Evolutionary conservation across 2,888 invertebrate species (phyloP).

Genomic region (Chelonus formosanus): DNA sequence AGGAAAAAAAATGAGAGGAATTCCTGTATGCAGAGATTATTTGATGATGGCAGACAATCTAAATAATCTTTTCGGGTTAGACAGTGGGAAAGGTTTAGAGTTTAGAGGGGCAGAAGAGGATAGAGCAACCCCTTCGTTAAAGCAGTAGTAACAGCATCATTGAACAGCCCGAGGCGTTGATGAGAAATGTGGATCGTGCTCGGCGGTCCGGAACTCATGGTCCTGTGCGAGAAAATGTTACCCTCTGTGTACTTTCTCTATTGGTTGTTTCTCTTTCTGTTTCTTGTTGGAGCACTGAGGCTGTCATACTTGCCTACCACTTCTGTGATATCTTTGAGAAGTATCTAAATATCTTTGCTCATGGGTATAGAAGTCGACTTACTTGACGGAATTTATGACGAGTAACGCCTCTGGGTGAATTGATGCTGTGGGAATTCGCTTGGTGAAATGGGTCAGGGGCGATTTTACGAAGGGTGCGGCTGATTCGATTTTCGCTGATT

Average conservation of each 20-base stretch:
- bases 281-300: background rate
- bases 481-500: slow-evolving; percentile 36
- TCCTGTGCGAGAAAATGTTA: slow-evolving; percentile 28
- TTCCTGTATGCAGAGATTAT: slow-evolving; percentile 38
- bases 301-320: slow-evolving; percentile 24
- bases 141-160: slow-evolving; percentile 52
- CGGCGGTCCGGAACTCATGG: slow-evolving; percentile 18
- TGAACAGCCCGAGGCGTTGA: slow-evolving; percentile 38
- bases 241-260: slow-evolving; percentile 17
- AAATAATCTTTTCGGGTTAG: slow-evolving; percentile 45
- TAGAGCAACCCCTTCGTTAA: slow-evolving; percentile 51
- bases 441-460: slow-evolving; percentile 55
- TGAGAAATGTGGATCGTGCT: slow-evolving; percentile 29
- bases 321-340: slow-evolving; percentile 26
- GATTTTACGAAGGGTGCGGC: slow-evolving; percentile 22
- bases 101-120: slow-evolving; percentile 26
- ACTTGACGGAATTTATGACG: slow-evolving; percentile 52
- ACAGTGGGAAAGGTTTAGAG: slow-evolving; percentile 22
- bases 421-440: slow-evolving; percentile 38
- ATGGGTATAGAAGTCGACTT: slow-evolving; percentile 42
- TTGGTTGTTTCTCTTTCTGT: slow-evolving; percentile 7
- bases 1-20: background rate
- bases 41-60: slow-evolving; percentile 45
- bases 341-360: slow-evolving; percentile 54
- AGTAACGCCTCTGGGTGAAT: slow-evolving; percentile 46